A percentile compares a stretch with the other conserved stretches of the same genome.
Conservation (phyloP, 2,888 invertebrate genomes). For the Morpho achilles region DNA sequence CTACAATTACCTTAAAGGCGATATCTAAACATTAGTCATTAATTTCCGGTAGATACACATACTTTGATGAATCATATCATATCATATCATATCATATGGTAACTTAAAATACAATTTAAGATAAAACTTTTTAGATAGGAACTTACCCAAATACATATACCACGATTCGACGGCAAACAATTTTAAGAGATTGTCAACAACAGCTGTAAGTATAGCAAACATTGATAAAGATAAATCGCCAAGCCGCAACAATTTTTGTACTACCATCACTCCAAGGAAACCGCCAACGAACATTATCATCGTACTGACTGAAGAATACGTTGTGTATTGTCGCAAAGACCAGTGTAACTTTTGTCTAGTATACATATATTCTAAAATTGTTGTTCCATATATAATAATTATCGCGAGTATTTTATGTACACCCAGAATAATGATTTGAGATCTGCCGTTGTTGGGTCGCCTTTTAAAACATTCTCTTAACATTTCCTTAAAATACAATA, state of each 20-base stretch:
- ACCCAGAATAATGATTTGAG: constrained; percentile 63
- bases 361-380: constrained; percentile 76
- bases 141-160: constrained; percentile 66
- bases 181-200: constrained; percentile 44
- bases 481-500: constrained; percentile 62
- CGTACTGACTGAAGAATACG: constrained; percentile 66
- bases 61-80: too few species aligned
- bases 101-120: not conserved
- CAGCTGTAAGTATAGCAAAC: constrained; percentile 36
- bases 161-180: constrained; percentile 40
- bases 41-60: too few species aligned
- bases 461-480: constrained; percentile 60
- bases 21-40: too few species aligned
- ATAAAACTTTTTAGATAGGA: not conserved
- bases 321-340: constrained; percentile 78
- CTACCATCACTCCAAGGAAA: constrained; percentile 46
- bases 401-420: constrained; percentile 39
- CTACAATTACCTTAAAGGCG: too few species aligned
- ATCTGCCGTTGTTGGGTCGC: constrained; percentile 66
- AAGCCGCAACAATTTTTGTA: constrained; percentile 55
- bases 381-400: constrained; percentile 57
- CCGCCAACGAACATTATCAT: constrained; percentile 70
- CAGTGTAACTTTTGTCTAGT: constrained; percentile 80
- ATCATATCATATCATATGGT: not conserved
- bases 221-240: constrained; percentile 44